These are phyloP conservation scores for Neria commutata DNA, from an alignment of 2,888 invertebrate genomes.

Conservation along the genomic window DNA sequence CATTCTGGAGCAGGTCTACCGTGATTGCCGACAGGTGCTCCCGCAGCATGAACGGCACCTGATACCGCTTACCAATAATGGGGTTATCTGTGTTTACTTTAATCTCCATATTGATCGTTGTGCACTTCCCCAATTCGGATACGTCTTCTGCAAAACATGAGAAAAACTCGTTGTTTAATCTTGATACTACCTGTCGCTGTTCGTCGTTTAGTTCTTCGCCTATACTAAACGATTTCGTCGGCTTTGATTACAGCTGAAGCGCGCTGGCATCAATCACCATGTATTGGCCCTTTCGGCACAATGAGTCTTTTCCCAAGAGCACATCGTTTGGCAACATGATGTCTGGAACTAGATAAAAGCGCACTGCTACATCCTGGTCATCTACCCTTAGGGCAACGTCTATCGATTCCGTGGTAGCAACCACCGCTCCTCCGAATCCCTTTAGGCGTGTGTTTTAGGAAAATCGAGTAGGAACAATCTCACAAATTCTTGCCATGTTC, in stretches of 20 bases:
- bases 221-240: background rate
- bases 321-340: background rate
- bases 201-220: background rate
- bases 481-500: too few relatives aligned
- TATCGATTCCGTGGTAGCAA: background rate
- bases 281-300: constrained; percentile 15
- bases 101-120: constrained; percentile 23
- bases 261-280: constrained; percentile 15
- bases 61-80: constrained; percentile 28
- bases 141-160: constrained; percentile 3
- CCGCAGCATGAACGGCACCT: constrained; percentile 24
- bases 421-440: constrained; percentile 1
- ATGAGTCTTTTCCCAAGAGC: too few relatives aligned
- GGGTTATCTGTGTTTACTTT: constrained; percentile 20
- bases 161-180: background rate
- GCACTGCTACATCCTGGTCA: background rate
- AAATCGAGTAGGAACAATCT: too few relatives aligned
- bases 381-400: background rate
- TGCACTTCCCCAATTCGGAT: constrained; percentile 20
- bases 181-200: background rate
- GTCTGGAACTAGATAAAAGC: constrained; percentile 3
- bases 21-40: constrained; percentile 12
- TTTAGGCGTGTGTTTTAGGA: background rate
- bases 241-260: background rate
- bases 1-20: constrained; percentile 8